Percentiles rank a stretch among this genome's conserved stretches.
Conservation (phyloP, 2,797 vertebrate genomes). For the Allobates femoralis region DNA sequence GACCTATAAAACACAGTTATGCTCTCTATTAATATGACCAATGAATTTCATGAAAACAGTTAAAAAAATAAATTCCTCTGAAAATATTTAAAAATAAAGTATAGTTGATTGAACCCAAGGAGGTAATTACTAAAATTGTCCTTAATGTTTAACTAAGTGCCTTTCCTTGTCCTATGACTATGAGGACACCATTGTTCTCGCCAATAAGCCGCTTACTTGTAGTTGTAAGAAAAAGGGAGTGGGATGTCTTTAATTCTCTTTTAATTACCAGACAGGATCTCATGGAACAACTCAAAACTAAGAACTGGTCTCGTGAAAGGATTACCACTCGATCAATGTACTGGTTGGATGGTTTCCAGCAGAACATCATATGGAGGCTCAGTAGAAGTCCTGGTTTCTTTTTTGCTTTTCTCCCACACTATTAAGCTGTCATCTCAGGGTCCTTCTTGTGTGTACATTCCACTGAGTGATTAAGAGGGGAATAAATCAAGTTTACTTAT, state of each 20-base stretch:
- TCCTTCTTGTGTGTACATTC: constrained; percentile 2
- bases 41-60: no score
- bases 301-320: background rate
- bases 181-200: background rate
- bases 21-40: no score
- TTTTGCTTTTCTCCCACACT: background rate
- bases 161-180: background rate
- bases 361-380: background rate
- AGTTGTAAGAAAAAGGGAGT: background rate
- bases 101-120: background rate
- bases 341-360: constrained; percentile 32
- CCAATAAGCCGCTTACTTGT: background rate
- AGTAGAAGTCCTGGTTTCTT: background rate
- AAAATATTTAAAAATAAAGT: background rate
- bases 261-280: constrained; percentile 6
- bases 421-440: constrained; percentile 24
- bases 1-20: no score
- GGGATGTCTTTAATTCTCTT: constrained; percentile 29
- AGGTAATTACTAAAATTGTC: background rate
- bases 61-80: background rate
- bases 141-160: background rate
- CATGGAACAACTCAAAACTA: background rate
- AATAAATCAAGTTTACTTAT: constrained; percentile 19
- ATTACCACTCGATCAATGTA: constrained; percentile 5
- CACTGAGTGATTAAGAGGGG: constrained; percentile 28